phyloP scores from a whole-genome alignment of 2,888 invertebrate species.

The Rotaria sp. region DNA sequence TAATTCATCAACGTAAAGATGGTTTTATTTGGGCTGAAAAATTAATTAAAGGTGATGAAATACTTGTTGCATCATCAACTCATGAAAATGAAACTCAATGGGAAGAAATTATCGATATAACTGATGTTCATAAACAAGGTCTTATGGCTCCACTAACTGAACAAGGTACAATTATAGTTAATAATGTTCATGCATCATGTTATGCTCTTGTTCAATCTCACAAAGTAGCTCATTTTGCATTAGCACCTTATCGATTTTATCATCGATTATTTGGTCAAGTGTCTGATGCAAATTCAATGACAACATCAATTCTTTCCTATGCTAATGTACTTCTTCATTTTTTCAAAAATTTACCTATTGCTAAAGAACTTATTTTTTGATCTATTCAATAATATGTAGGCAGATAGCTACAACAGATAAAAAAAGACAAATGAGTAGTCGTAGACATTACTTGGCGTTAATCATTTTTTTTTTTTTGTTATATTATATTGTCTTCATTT shows the following conservation, averaged over 20 bases:
- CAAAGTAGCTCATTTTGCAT: constrained; percentile 30
- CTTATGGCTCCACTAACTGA: constrained; percentile 39
- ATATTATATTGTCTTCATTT: neutral
- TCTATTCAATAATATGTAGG: neutral
- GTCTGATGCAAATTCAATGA: neutral
- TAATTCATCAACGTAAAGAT: constrained; percentile 31
- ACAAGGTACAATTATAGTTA: constrained; percentile 36
- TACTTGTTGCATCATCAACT: neutral
- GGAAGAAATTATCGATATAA: neutral
- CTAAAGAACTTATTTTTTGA: constrained; percentile 21
- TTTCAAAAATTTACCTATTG: neutral
- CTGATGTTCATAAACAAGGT: constrained; percentile 27
- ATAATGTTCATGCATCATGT: constrained; percentile 35
- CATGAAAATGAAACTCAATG: neutral
- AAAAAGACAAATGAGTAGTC: neutral
- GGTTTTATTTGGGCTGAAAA: constrained; percentile 34
- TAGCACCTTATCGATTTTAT: constrained; percentile 6
- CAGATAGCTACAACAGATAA: neutral
- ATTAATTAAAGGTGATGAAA: constrained; percentile 23
- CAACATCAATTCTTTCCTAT: constrained; percentile 2
- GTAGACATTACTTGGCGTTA: constrained; percentile 2
- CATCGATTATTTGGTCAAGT: neutral
- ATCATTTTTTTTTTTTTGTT: neutral
- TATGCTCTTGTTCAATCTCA: constrained; percentile 36
- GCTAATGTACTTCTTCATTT: constrained; percentile 1